These are phyloP conservation scores for Jaculus jaculus DNA, from an alignment of 2,113 vertebrate genomes.

Conservation along the genomic window DNA sequence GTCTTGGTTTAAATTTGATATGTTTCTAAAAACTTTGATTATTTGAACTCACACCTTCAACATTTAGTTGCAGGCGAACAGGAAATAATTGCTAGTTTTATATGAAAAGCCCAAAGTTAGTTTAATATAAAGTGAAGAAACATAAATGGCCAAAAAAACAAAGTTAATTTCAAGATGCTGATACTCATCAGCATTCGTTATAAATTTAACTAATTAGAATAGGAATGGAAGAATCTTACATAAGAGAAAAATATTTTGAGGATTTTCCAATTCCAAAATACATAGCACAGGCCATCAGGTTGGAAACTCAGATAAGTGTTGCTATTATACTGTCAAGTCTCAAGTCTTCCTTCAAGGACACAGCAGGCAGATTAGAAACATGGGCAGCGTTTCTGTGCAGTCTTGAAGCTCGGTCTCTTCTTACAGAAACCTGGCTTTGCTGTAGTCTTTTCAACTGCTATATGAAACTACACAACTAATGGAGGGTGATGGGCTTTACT, in stretches of 20 bases:
- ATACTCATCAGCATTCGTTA: background rate
- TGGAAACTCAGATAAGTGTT: background rate
- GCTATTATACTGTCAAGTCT: background rate
- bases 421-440: background rate
- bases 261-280: background rate
- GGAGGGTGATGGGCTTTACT: background rate
- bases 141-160: background rate
- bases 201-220: background rate
- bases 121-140: background rate
- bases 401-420: background rate
- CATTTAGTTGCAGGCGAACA: background rate
- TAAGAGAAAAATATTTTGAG: background rate
- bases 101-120: background rate
- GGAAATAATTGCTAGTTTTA: background rate
- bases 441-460: background rate
- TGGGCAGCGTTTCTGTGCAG: background rate
- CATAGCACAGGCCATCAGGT: background rate
- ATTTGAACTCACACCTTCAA: background rate
- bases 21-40: background rate
- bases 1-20: background rate
- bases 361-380: background rate
- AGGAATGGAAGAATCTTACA: background rate
- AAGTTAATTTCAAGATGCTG: background rate
- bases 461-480: background rate
- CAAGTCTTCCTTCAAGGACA: background rate